Conservation (phyloP, 2,797 vertebrate species). For the Artibeus jamaicensis region DNA sequence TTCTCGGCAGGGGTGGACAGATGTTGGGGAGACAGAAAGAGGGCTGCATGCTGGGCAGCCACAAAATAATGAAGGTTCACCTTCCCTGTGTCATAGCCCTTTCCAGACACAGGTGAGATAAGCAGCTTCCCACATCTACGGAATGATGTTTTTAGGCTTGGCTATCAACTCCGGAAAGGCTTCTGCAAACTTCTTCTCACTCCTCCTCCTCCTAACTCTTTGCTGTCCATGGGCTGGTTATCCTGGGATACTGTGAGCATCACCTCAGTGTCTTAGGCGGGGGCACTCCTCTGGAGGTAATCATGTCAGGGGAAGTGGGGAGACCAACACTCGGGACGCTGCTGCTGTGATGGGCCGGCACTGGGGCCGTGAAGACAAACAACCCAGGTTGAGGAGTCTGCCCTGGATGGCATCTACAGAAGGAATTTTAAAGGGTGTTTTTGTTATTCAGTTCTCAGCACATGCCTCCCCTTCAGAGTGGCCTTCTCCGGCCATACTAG, state of each 20-base stretch:
- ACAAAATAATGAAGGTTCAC: not conserved
- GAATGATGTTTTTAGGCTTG: not conserved
- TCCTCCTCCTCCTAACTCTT: not conserved
- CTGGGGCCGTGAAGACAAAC: not conserved
- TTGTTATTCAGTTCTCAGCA: not conserved
- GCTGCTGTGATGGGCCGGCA: not conserved
- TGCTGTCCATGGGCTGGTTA: not conserved
- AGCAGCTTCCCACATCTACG: not conserved
- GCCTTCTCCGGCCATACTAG: not conserved
- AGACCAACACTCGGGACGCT: not conserved
- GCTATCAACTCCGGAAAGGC: not conserved
- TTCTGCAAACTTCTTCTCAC: not conserved
- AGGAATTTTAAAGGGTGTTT: not conserved
- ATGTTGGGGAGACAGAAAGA: not conserved
- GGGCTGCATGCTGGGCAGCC: not conserved
- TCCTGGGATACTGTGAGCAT: not conserved
- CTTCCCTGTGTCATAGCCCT: not conserved
- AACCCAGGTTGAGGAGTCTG: too few relatives aligned
- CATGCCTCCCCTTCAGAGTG: not conserved
- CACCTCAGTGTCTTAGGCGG: not conserved
- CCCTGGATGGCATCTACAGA: not conserved
- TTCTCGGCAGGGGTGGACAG: not conserved
- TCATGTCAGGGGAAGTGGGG: not conserved
- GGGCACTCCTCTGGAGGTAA: not conserved
- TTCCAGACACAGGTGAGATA: not conserved